These are phyloP conservation scores for Psilopogon haemacephalus DNA, from an alignment of 2,113 vertebrate genomes.

Conservation along the genomic window DNA sequence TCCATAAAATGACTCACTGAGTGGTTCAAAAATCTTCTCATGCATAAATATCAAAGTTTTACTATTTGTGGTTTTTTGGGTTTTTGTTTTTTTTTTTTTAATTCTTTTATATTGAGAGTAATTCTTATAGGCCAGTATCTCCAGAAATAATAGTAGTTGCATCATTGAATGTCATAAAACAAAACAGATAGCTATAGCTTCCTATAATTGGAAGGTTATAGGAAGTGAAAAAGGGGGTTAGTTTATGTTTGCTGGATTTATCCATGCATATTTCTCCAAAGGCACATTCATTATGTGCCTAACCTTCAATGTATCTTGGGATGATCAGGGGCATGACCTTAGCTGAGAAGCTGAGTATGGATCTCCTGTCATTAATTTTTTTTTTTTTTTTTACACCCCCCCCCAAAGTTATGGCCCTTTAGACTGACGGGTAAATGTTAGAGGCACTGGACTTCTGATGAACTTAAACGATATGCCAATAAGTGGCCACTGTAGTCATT, in stretches of 20 bases:
- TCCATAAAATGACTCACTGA: constrained; percentile 63
- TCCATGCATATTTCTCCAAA: neutral
- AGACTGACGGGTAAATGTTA: neutral
- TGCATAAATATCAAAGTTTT: constrained; percentile 63
- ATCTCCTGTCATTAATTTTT: neutral
- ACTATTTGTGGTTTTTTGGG: constrained; percentile 41
- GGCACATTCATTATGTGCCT: neutral
- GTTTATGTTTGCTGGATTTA: neutral
- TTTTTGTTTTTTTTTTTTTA: constrained; percentile 14
- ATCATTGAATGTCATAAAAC: constrained; percentile 25
- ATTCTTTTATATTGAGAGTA: constrained; percentile 1
- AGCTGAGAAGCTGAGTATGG: neutral
- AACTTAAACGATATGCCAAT: neutral
- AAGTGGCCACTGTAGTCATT: neutral
- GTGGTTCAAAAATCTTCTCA: constrained; percentile 51
- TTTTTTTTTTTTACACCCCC: no score
- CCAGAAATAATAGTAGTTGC: constrained; percentile 11
- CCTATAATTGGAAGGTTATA: neutral
- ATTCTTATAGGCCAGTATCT: constrained; percentile 10
- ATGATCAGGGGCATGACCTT: neutral
- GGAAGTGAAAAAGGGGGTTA: neutral
- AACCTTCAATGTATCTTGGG: neutral
- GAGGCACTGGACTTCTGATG: neutral
- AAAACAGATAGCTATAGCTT: neutral
- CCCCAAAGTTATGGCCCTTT: neutral